Percentiles rank a stretch among this genome's conserved stretches.
These are phyloP conservation scores for Ifrita kowaldi DNA, from an alignment of 2,113 vertebrate genomes.

Conservation along the genomic window DNA sequence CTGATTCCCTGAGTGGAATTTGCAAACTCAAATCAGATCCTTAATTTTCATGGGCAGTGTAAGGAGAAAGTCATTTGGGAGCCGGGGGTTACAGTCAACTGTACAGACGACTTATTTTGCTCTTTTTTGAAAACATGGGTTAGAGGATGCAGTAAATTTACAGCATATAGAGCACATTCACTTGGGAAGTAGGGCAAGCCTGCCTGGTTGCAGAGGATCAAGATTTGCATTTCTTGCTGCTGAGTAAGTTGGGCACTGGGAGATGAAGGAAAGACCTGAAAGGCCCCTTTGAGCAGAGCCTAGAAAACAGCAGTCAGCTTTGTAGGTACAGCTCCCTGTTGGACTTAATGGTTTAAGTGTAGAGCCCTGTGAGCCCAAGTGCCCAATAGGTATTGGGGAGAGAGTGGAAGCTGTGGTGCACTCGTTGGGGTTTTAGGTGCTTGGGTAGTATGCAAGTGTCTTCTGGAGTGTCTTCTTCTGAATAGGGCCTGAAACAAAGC, in stretches of 20 bases:
- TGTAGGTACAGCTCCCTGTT: rapidly evolving
- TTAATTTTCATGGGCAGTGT: background rate
- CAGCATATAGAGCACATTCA: background rate
- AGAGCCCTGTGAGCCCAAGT: background rate
- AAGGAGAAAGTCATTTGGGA: background rate
- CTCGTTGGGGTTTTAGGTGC: background rate
- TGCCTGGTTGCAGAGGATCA: background rate
- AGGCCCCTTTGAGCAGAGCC: background rate
- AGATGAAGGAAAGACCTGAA: background rate
- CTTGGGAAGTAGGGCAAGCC: background rate
- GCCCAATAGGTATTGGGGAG: background rate
- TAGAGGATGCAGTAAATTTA: background rate
- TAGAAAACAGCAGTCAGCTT: background rate
- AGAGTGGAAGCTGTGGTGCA: background rate
- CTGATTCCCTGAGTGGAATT: background rate
- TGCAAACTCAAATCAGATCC: background rate
- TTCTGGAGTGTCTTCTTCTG: background rate
- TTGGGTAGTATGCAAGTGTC: background rate
- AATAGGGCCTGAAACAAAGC: background rate
- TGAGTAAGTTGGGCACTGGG: background rate
- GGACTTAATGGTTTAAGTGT: background rate
- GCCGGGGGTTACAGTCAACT: background rate
- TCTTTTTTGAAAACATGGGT: background rate
- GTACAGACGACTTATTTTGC: background rate
- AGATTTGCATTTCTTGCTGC: background rate